Percentiles rank a stretch among this genome's conserved stretches.
Evolutionary conservation across 2,888 invertebrate species (phyloP).

Genomic region (Sinodicranocentrus sp.): DNA sequence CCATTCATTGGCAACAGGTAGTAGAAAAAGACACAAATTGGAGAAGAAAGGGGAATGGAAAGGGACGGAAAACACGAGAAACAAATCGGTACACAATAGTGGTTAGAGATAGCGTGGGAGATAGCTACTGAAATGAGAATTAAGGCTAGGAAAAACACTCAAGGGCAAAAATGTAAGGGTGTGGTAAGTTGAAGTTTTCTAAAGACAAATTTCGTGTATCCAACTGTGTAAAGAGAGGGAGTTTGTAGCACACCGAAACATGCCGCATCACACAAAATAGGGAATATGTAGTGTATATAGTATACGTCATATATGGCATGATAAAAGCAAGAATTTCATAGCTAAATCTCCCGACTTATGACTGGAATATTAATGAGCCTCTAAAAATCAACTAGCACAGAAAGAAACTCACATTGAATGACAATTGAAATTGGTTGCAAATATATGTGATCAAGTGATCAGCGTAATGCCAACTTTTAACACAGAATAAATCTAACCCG

Average conservation of each 20-base stretch:
- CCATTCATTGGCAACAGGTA: background rate
- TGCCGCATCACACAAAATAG: background rate
- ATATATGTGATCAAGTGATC: background rate
- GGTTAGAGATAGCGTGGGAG: background rate
- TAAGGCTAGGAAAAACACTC: slow-evolving; percentile 27
- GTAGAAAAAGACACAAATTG: background rate
- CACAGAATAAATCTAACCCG: too few species aligned
- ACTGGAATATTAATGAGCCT: slow-evolving; percentile 60
- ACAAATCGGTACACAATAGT: background rate
- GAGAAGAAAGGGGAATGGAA: background rate
- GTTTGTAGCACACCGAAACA: background rate
- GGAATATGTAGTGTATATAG: background rate
- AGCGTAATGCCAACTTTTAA: background rate
- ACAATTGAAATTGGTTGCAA: background rate
- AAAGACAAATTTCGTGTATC: background rate
- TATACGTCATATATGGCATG: background rate
- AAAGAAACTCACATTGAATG: background rate
- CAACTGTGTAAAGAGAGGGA: background rate
- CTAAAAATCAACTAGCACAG: slow-evolving; percentile 38
- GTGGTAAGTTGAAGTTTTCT: slow-evolving; percentile 32
- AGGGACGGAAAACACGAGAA: background rate
- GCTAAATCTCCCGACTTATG: slow-evolving; percentile 55
- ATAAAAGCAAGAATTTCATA: slow-evolving; percentile 15
- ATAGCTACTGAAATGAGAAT: slow-evolving; percentile 1
- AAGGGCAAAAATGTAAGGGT: slow-evolving; percentile 49